Conservation (phyloP, 2,113 vertebrate genomes). For the Limanda limanda region DNA sequence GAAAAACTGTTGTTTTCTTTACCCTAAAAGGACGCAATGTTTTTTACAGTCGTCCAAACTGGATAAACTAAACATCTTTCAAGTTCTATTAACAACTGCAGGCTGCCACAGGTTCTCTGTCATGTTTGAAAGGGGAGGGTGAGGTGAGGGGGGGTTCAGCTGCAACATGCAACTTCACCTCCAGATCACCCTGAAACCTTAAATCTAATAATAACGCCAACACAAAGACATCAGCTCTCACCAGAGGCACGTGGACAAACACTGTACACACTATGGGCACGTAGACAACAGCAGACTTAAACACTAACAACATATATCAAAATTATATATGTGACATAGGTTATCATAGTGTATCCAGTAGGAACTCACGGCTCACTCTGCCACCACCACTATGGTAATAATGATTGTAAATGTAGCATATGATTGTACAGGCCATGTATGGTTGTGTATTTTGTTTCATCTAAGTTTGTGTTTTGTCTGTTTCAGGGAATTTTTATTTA, state of each 20-base stretch:
- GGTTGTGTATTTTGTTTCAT: slow-evolving; percentile 14
- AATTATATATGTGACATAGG: slow-evolving; percentile 12
- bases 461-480: slow-evolving; percentile 10
- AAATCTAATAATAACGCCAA: too few relatives aligned
- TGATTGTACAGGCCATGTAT: slow-evolving; percentile 7
- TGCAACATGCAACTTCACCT: too few relatives aligned
- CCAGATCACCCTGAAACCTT: too few relatives aligned
- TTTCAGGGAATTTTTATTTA: slow-evolving; percentile 26
- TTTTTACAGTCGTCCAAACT: too few relatives aligned
- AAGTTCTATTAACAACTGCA: too few relatives aligned
- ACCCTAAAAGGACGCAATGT: too few relatives aligned
- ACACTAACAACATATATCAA: slow-evolving; percentile 58
- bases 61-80: too few relatives aligned
- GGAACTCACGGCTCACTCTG: neutral
- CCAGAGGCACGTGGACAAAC: slow-evolving; percentile 10
- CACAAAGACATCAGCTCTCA: neutral
- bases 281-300: slow-evolving; percentile 27
- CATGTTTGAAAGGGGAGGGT: too few relatives aligned
- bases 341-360: slow-evolving; percentile 21
- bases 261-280: slow-evolving; percentile 32
- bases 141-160: too few relatives aligned
- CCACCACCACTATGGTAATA: neutral
- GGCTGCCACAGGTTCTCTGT: too few relatives aligned
- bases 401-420: slow-evolving; percentile 19
- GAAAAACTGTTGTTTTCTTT: too few relatives aligned